Base-by-base conservation (phyloP, 2,113 vertebrate species). In the Macaca nemestrina region DNA sequence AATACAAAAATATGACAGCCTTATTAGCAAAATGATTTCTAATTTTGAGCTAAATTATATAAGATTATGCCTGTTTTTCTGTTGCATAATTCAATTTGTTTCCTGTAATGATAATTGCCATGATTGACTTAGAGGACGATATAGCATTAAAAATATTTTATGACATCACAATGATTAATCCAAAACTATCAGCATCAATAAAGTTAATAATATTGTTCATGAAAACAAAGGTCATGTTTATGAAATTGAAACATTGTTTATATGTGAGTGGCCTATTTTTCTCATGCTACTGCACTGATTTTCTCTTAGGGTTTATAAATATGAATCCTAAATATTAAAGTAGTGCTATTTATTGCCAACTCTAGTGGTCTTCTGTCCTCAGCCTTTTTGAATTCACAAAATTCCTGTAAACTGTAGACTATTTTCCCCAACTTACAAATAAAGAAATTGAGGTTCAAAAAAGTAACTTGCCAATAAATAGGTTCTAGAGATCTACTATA, bases 31-130 rank as follows among this genome's bases (percentile, higher is more conserved):
- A 87, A 95, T 11, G 10, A 68, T 85, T 86, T 85, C 57, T 85
- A 64, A 86, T 50, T 93, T 96, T 64, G 55, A 70, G n/a, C 40
- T 92, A 80, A 92, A 82, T 89, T 92, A 59, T 73, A 88, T 88
- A 87, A 40, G 79, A 61, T 61, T 64, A 40, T 80, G 18, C 57
- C 0, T n/a, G 6, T 68, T 94, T 88, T 80, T 67, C 40, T n/a
- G 81, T 52, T 96, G 40, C 5, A 85, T 85, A 81, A 88, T 48
- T 90, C 40, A 50, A 2, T 84, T 88, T 94, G 57, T 88, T 90
- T 90, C 35, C 93, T 52, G 13, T 73, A 64, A 59, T 82, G 12
- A 75, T 30, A 78, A 80, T 50, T 89, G 13, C 23, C 4, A 30
- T 57, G 45, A 76, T 88, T 84, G 83, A 84, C 80, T 90, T 68